Evolutionary conservation across 2,797 vertebrate species (phyloP), one percentile per base, ranked within the genome.

Genomic region (Melanotaenia parkinsoni): DNA sequence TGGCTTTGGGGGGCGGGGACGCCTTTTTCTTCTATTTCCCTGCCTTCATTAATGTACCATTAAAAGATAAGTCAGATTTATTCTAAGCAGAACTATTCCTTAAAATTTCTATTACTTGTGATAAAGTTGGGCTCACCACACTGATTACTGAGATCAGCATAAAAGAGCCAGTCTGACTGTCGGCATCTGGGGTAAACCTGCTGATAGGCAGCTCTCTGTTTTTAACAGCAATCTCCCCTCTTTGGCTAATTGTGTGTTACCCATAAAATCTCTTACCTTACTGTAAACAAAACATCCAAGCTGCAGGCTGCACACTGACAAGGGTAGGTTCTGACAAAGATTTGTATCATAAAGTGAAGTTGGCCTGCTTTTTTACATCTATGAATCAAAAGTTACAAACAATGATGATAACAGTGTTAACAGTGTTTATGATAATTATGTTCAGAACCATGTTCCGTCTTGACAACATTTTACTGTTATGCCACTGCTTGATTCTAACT

Each of bases 1-100:
- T 70, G 20, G 20, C 75, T 87, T 72, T 77, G 66, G 28, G 28
- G 28, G 28, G 28, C 28, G 73, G 68, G 65, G 9, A 66, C 47
- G 57, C 24, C 24, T 26, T 26, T 68, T 63, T 50, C 24, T 33
- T 68, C 2, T 51, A 35, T 61, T 69, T 38, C 18, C n/a, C 12
- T 45, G 13, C 28, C 13, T 65, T 80, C 57, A 67, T n/a, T 66
- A 77, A 76, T 81, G 60, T 76, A 51, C 59, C 2, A 3, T 63
- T 69, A 72, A 70, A 74, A 14, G 18, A 62, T 66, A 22, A 67
- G 69, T 77, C 67, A 1, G 0, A 37, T 79, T 74, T 63, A 43
- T 74, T 79, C 71, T 10, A 38, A 58, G 33, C 5, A 16, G 14
- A 63, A 12, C 12, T n/a, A 24, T 65, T 67, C 13, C 11, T 24